Evolutionary conservation across 2,797 vertebrate species (phyloP), one percentile per base, ranked within the genome.

Genomic region (Pangasius mekongensis): DNA sequence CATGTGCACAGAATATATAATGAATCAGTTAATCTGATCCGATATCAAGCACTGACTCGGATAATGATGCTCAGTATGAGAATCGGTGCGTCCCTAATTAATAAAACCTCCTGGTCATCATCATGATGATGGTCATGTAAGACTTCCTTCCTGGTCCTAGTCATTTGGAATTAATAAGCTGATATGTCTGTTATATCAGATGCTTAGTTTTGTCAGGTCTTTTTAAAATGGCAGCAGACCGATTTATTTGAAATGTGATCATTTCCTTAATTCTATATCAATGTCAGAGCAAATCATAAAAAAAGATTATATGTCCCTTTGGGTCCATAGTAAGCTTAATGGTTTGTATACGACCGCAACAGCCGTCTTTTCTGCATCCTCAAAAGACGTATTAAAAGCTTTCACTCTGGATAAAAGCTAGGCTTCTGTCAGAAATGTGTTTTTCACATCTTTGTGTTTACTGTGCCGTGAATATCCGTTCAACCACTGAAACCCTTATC

Each of bases 401-500:
- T 82, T 62, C 33, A 9, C 8, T 36, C 30, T 22, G 30, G 30
- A 36, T 36, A 3, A 80, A 30, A 52, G 74, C 13, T n/a, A 30
- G 74, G 30, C 24, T 52, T 27, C 16, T 4, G 76, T 54, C 16
- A 20, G n/a, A 54, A 16, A 20, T 81, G 74, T 16, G 49, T 56
- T 78, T 78, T 78, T 78, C n/a, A 54, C 7, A 20, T 49, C 73
- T 27, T n/a, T 77, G n/a, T 77, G 47, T 27, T 30, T n/a, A 78
- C 16, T 30, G 18, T 36, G n/a, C n/a, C 3, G 76, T 30, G 76
- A 54, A 30, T 78, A 56, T 80, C 33, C 30, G 2, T 20, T 80
- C 52, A 58, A 56, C n/a, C 18, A 22, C 18, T 24, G 52, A 56
- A 56, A 33, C 49, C 8, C 7, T 33, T 20, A 56, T 54, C 74